Conservation (phyloP, 1,140 invertebrate species). For the Bilobella aurantiaca region DNA sequence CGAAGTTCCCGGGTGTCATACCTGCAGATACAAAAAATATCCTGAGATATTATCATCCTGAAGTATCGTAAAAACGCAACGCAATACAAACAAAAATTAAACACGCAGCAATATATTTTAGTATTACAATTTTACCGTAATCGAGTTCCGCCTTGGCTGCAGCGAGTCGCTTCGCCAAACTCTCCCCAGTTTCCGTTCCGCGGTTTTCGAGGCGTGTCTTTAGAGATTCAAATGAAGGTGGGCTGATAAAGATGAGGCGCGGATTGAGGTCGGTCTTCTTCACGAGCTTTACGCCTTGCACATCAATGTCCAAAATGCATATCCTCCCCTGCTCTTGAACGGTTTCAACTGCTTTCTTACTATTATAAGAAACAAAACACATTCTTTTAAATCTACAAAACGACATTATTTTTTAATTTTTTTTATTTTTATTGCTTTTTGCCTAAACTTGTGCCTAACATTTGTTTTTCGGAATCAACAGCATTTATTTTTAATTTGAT, state of each 20-base stretch:
- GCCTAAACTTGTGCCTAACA: too few relatives aligned
- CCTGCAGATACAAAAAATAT: conserved; percentile 32
- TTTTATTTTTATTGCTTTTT: too few relatives aligned
- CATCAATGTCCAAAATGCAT: conserved; percentile 91
- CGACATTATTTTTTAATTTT: too few relatives aligned
- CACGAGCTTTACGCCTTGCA: conserved; percentile 89
- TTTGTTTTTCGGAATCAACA: too few relatives aligned
- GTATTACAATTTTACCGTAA: conserved; percentile 56
- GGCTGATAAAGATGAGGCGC: conserved; percentile 82
- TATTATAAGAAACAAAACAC: conserved; percentile 43
- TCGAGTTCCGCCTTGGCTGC: conserved; percentile 66
- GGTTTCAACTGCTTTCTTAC: conserved; percentile 73
- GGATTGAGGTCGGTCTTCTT: conserved; percentile 74
- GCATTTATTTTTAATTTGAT: too few relatives aligned
- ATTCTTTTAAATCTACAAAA: neutral
- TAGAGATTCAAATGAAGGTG: conserved; percentile 70
- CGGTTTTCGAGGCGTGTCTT: conserved; percentile 64
- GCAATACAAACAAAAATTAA: neutral
- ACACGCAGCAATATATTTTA: too few relatives aligned
- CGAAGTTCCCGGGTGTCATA: conserved; percentile 73
- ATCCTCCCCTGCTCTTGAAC: conserved; percentile 70
- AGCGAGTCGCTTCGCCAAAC: conserved; percentile 59
- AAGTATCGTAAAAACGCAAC: neutral
- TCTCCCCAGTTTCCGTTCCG: conserved; percentile 82
- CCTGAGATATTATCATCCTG: conserved; percentile 2